phyloP scores from a whole-genome alignment of 2,113 vertebrate species.

The Eptesicus fuscus region DNA sequence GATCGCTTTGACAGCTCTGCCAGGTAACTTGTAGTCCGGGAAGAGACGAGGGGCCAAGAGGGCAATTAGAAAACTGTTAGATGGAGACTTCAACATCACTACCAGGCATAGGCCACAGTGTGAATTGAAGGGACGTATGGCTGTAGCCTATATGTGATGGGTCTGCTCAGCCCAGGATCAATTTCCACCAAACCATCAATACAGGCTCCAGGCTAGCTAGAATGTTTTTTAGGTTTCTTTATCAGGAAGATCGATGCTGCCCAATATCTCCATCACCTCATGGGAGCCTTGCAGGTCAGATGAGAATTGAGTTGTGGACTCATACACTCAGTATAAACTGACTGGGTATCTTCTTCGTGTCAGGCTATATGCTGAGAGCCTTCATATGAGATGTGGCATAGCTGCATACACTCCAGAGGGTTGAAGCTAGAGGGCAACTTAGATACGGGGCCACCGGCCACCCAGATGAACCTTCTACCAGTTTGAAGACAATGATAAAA shows the following conservation, averaged over 20 bases:
- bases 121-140: not conserved
- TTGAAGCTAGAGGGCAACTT: not conserved
- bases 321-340: not conserved
- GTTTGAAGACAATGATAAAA: not conserved
- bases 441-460: not conserved
- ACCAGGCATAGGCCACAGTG: not conserved
- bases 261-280: too few relatives aligned
- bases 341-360: not conserved
- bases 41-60: not conserved
- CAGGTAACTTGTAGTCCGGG: not conserved
- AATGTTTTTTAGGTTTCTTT: not conserved
- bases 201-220: not conserved
- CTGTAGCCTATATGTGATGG: not conserved
- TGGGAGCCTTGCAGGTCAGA: not conserved
- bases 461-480: not conserved
- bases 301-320: not conserved
- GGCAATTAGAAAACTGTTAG: not conserved
- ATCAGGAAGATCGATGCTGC: not conserved
- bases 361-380: not conserved
- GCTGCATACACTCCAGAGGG: not conserved
- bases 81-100: not conserved
- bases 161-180: not conserved
- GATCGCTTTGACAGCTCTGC: not conserved
- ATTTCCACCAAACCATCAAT: not conserved
- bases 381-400: accelerated